A percentile compares a stretch with the other conserved stretches of the same genome.
phyloP scores from a whole-genome alignment of 2,888 invertebrate species.

The Leptinotarsa juncta region DNA sequence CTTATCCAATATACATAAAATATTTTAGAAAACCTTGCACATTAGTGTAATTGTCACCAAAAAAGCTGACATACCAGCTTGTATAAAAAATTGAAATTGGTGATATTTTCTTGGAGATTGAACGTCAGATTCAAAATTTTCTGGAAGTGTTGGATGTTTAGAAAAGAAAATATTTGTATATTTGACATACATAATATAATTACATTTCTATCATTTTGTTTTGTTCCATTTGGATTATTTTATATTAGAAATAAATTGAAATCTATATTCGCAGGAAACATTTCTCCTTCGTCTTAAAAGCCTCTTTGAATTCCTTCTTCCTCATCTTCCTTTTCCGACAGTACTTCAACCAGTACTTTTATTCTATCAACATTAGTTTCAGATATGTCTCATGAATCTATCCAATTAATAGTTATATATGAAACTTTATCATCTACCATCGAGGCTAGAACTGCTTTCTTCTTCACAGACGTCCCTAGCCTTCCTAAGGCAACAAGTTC shows the following conservation, averaged over 20 bases:
- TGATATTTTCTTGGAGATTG: too few species aligned
- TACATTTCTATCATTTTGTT: neutral
- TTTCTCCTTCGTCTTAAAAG: neutral
- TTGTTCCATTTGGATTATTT: neutral
- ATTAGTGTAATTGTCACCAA: too few species aligned
- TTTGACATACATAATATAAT: neutral
- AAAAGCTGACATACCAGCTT: too few species aligned
- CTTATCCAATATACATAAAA: too few species aligned
- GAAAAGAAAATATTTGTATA: too few species aligned
- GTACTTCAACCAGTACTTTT: neutral
- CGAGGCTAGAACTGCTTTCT: slow-evolving; percentile 78
- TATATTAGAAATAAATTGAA: too few species aligned
- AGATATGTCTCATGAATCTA: slow-evolving; percentile 52
- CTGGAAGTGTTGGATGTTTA: too few species aligned
- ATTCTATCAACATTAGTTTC: neutral
- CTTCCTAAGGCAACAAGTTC: slow-evolving; percentile 78
- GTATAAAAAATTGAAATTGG: too few species aligned
- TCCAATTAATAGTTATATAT: slow-evolving; percentile 73
- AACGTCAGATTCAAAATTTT: too few species aligned
- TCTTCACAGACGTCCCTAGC: slow-evolving; percentile 82
- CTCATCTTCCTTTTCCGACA: neutral
- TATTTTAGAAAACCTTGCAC: too few species aligned
- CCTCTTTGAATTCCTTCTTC: neutral
- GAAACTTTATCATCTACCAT: slow-evolving; percentile 64
- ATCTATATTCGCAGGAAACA: too few species aligned